These are phyloP conservation scores for Phenacoccus solenopsis DNA, from an alignment of 1,140 invertebrate species.

Conservation along the genomic window DNA sequence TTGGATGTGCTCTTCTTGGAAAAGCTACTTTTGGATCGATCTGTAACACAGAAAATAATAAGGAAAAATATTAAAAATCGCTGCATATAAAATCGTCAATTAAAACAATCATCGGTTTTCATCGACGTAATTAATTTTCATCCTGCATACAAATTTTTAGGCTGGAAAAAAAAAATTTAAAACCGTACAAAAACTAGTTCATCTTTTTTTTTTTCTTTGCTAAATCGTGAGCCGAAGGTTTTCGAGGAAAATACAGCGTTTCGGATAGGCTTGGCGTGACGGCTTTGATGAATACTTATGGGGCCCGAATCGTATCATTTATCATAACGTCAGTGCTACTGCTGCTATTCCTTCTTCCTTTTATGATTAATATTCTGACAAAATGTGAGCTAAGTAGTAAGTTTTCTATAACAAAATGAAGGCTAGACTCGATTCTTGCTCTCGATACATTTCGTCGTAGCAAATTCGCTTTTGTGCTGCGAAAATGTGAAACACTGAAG, in stretches of 20 bases:
- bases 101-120: neutral
- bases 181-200: constrained; percentile 16
- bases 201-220: constrained; percentile 14
- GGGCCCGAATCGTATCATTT: constrained; percentile 12
- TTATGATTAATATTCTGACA: neutral
- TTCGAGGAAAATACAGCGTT: neutral
- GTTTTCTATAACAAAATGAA: constrained; percentile 3
- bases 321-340: constrained; percentile 18
- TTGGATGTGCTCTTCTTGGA: constrained; percentile 95
- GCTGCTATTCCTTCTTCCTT: constrained; percentile 21
- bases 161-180: constrained; percentile 11
- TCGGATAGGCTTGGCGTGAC: neutral
- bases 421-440: neutral
- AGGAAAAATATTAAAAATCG: neutral
- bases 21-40: constrained; percentile 99
- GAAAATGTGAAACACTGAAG: too few species aligned
- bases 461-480: neutral
- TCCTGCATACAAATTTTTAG: neutral
- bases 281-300: constrained; percentile 11
- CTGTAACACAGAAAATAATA: constrained; percentile 45
- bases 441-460: neutral
- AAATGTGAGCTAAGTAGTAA: neutral
- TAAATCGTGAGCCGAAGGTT: constrained; percentile 5
- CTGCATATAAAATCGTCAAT: neutral
- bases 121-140: too few species aligned